phyloP scores from a whole-genome alignment of 2,113 vertebrate genomes.

The Amia ocellicauda region DNA sequence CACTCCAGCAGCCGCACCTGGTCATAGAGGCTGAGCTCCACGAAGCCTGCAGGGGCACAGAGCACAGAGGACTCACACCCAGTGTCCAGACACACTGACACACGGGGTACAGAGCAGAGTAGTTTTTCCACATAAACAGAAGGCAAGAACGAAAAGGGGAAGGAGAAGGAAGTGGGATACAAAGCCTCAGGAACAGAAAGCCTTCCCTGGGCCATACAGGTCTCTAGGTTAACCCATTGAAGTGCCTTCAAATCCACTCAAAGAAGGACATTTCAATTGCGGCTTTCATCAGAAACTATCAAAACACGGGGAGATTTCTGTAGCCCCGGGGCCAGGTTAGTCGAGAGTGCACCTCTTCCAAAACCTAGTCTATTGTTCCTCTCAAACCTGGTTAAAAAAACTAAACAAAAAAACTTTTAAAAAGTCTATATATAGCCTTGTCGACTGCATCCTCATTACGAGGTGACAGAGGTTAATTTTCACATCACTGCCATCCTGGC shows the following conservation, averaged over 20 bases:
- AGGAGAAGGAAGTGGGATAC: too few relatives aligned
- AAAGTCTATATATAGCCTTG: not conserved
- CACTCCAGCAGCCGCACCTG: slow-evolving; percentile 93
- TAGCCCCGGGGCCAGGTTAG: not conserved
- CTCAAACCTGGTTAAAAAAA: not conserved
- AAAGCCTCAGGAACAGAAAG: too few relatives aligned
- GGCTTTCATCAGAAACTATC: too few relatives aligned
- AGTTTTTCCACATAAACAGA: too few relatives aligned
- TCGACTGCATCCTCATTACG: slow-evolving; percentile 12
- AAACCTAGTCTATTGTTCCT: not conserved
- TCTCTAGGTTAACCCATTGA: too few relatives aligned
- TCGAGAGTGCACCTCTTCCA: too few relatives aligned
- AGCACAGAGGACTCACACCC: not conserved
- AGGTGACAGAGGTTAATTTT: slow-evolving; percentile 18
- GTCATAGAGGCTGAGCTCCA: slow-evolving; percentile 84
- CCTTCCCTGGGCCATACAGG: too few relatives aligned
- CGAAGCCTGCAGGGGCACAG: slow-evolving; percentile 72
- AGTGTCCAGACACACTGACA: not conserved
- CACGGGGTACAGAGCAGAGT: too few relatives aligned
- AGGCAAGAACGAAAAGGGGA: too few relatives aligned
- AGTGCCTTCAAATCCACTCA: too few relatives aligned
- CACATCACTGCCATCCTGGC: slow-evolving; percentile 7
- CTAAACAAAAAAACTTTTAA: too few relatives aligned
- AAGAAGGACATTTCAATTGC: too few relatives aligned
- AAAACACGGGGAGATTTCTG: not conserved